These are phyloP conservation scores for Pentalonia nigronervosa DNA, from an alignment of 1,140 invertebrate species.

Conservation along the genomic window DNA sequence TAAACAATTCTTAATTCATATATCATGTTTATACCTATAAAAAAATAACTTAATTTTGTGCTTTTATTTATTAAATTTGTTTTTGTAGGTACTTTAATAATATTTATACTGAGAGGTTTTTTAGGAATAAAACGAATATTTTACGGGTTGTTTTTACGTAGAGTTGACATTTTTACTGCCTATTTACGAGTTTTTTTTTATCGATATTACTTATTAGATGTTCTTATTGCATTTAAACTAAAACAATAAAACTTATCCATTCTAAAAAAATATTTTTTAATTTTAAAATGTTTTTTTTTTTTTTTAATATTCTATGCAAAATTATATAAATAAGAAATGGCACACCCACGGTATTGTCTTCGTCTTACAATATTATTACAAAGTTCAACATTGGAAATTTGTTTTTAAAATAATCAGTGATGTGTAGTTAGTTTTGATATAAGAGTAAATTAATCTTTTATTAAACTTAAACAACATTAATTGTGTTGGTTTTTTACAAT, in stretches of 20 bases:
- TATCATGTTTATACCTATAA: no score
- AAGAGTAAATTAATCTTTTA: no score
- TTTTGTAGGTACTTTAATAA: not conserved
- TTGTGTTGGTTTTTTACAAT: no score
- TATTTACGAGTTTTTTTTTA: slow-evolving; percentile 1
- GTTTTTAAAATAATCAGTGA: not conserved
- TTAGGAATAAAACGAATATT: not conserved
- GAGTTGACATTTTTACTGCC: not conserved
- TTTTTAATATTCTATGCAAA: not conserved
- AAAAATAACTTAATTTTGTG: not conserved
- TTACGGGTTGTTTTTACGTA: not conserved
- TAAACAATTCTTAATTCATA: no score
- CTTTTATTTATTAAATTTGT: not conserved
- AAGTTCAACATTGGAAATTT: not conserved
- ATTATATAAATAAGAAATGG: not conserved
- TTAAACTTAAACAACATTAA: no score
- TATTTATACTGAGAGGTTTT: not conserved
- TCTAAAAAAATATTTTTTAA: not conserved
- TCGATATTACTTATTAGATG: not conserved
- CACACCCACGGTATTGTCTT: not conserved
- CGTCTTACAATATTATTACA: not conserved
- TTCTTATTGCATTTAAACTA: not conserved
- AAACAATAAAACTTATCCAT: not conserved
- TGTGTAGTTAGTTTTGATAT: not conserved
- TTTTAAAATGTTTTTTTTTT: not conserved